Evolutionary conservation across 2,113 vertebrate genomes (phyloP), one percentile per base, ranked within the genome.

Genomic region (Orcinus orca): DNA sequence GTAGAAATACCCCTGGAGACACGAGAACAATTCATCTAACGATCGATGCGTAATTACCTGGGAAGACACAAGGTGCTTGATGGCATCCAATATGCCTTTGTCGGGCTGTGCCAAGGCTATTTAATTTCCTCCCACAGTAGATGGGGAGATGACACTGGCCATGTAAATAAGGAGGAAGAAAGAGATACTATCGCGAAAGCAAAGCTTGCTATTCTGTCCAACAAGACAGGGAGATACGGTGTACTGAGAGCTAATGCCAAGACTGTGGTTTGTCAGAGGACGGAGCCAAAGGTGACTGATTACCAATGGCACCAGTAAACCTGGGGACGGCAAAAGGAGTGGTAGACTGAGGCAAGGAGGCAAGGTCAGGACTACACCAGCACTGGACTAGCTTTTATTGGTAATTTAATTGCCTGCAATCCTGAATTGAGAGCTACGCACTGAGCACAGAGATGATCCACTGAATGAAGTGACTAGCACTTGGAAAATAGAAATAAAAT

Each of bases 101-200:
- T 92, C 0, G 3, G 60, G 31, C 74, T 89, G 36, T 60, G 83
- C 89, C 83, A 70, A 71, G 62, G 53, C 70, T 76, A 81, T 91
- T 97, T 96, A 62, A 96, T 79, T 96, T 97, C 96, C 89, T 97
- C 93, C 93, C 41, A 38, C 4, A n/a, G n/a, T 65, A 91, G 38
- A 92, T 25, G 58, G 55, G 70, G 80, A 79, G 77, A 77, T 82
- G 79, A 80, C 50, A 87, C 68, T 38, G 81, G 44, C 26, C 68
- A 71, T 81, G 90, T 73, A 97, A 93, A 95, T 77, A 86, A 95
- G 70, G 53, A 90, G 31, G 82, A 95, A 55, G 74, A 47, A 88
- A 86, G 86, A 89, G 95, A 96, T 63, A 77, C 17, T 31, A 87
- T 94, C 67, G 2, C 9, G 53, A 62, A 91, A 84, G 86, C 44